phyloP scores from a whole-genome alignment of 2,797 vertebrate genomes.

The Acipenser oxyrinchus region DNA sequence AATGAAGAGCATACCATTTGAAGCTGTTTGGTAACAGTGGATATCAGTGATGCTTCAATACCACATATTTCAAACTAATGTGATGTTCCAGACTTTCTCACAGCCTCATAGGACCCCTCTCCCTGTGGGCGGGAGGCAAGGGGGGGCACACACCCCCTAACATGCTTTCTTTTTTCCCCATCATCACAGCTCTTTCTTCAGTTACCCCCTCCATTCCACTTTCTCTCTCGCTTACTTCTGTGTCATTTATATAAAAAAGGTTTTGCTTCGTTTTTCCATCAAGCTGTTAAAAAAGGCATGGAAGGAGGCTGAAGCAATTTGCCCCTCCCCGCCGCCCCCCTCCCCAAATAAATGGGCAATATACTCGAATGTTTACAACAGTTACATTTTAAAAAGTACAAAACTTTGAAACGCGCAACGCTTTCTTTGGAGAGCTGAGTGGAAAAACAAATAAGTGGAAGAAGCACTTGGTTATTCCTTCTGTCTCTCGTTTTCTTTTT shows the following conservation, averaged over 20 bases:
- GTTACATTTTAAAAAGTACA: constrained; percentile 16
- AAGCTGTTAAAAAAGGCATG: constrained; percentile 48
- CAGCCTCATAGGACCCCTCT: too few species aligned
- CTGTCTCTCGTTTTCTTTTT: constrained; percentile 13
- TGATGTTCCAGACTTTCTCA: too few species aligned
- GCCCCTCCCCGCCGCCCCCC: constrained; percentile 31
- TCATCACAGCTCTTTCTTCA: too few species aligned
- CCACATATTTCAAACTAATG: too few species aligned
- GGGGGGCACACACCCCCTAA: too few species aligned
- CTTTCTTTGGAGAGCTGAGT: constrained; percentile 50
- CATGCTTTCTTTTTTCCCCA: too few species aligned
- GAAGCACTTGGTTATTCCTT: constrained; percentile 40
- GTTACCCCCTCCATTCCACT: too few species aligned
- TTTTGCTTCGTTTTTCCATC: constrained; percentile 60
- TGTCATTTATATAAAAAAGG: not conserved
- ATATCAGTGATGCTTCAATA: too few species aligned
- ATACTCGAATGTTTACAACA: constrained; percentile 55
- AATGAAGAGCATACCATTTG: too few species aligned
- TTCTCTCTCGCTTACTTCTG: too few species aligned
- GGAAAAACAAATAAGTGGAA: constrained; percentile 73
- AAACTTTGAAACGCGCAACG: not conserved
- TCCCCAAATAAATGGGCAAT: constrained; percentile 33
- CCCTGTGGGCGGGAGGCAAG: too few species aligned
- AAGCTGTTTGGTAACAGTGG: too few species aligned
- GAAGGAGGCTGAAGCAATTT: constrained; percentile 28